Conservation (phyloP, 2,888 invertebrate species). For the Oscheius onirici region DNA sequence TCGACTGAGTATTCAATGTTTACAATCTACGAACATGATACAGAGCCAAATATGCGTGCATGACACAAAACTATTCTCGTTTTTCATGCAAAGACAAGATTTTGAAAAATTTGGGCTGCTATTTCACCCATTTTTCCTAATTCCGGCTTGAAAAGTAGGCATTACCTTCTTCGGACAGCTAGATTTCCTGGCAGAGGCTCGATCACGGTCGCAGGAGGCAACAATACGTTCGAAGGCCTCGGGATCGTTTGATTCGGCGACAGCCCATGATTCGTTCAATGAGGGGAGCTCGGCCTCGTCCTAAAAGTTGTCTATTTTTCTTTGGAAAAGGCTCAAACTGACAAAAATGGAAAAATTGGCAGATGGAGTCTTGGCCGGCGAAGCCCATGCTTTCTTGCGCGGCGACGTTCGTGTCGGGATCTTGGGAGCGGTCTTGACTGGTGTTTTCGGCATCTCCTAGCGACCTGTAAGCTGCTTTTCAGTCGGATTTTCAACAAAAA, state of each 20-base stretch:
- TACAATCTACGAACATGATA: no score
- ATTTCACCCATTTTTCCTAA: no score
- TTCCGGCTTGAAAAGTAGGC: conserved; percentile 11
- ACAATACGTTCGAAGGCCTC: conserved; percentile 22
- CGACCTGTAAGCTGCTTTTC: no score
- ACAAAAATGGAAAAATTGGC: conserved; percentile 42
- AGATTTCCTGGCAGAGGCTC: conserved; percentile 38
- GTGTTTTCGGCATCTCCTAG: conserved; percentile 13
- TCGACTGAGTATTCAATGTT: no score
- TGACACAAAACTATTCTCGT: no score
- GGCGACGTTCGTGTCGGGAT: conserved; percentile 51
- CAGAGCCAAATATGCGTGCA: no score
- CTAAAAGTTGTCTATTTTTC: conserved; percentile 24
- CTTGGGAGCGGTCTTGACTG: conserved; percentile 27
- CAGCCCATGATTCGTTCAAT: conserved; percentile 60
- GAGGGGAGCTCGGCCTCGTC: conserved; percentile 47
- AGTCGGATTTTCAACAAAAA: not conserved
- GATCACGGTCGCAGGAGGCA: conserved; percentile 14
- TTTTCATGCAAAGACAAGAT: no score
- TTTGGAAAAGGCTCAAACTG: conserved; percentile 13
- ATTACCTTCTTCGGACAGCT: conserved; percentile 42
- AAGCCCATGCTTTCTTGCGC: conserved; percentile 58
- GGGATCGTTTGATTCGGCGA: conserved; percentile 51
- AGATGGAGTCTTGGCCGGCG: conserved; percentile 40
- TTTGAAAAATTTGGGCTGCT: no score